Percentiles rank a stretch among this genome's conserved stretches.
Evolutionary conservation across 2,113 vertebrate species (phyloP).

Genomic region (Maccullochella peelii): DNA sequence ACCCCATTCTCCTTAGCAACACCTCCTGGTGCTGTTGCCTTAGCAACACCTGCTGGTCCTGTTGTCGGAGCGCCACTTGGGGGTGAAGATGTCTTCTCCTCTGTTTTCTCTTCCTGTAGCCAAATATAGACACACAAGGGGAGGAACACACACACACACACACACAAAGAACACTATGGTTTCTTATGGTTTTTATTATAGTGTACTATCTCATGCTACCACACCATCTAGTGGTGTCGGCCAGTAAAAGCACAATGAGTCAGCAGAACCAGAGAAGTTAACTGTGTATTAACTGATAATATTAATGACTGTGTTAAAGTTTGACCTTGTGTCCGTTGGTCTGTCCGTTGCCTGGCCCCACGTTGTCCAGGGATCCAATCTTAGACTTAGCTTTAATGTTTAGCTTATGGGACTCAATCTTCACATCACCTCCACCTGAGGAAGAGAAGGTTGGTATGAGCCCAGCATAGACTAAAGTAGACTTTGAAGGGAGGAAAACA

Average conservation of each 20-base stretch:
- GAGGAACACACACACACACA: slow-evolving; percentile 20
- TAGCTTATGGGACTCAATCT: slow-evolving; percentile 91
- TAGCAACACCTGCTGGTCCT: slow-evolving; percentile 76
- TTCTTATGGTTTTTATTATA: too few species aligned
- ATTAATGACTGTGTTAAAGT: neutral
- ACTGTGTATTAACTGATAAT: neutral
- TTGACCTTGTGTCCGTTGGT: slow-evolving; percentile 88
- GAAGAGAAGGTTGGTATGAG: slow-evolving; percentile 2
- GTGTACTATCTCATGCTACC: neutral
- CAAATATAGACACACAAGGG: slow-evolving; percentile 44
- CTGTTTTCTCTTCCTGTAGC: slow-evolving; percentile 86
- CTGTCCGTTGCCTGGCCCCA: slow-evolving; percentile 84
- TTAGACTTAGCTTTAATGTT: slow-evolving; percentile 93
- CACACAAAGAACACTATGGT: neutral
- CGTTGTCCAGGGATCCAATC: slow-evolving; percentile 90
- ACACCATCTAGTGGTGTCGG: slow-evolving; percentile 62
- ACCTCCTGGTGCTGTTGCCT: slow-evolving; percentile 78
- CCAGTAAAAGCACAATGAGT: slow-evolving; percentile 55
- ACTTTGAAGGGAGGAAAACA: neutral
- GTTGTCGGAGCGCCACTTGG: slow-evolving; percentile 78
- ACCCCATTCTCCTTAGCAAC: slow-evolving; percentile 87
- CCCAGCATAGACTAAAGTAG: neutral
- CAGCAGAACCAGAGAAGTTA: slow-evolving; percentile 33
- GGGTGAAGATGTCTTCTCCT: slow-evolving; percentile 81
- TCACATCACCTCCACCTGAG: slow-evolving; percentile 92